Conservation (phyloP, 2,113 vertebrate species). For the Gadus macrocephalus region DNA sequence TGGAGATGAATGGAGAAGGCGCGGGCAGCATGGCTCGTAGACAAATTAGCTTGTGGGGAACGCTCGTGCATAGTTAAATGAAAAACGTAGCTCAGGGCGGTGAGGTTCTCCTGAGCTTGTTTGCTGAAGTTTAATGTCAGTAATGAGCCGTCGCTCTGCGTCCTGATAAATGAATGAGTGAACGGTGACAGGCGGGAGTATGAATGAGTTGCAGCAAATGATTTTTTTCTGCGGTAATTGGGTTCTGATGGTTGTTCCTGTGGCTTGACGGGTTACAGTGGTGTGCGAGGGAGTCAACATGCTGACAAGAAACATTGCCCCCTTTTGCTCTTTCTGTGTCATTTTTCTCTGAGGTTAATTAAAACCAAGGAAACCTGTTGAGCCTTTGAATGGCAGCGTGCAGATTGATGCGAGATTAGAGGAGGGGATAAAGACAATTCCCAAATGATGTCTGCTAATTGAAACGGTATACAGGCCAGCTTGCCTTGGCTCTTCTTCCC, state of each 20-base stretch:
- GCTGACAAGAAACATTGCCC: too few species aligned
- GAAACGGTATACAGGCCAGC: too few species aligned
- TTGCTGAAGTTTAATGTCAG: conserved; percentile 5
- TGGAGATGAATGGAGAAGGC: conserved; percentile 43
- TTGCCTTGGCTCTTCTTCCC: too few species aligned
- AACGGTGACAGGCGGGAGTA: background rate
- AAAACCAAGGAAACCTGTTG: too few species aligned
- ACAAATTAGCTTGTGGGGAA: conserved; percentile 43
- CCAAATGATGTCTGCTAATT: too few species aligned
- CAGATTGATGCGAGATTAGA: too few species aligned
- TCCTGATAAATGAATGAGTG: conserved; percentile 1
- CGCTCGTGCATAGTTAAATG: conserved; percentile 19
- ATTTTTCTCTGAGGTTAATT: too few species aligned
- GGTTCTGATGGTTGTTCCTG: background rate
- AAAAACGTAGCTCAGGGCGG: conserved; percentile 21
- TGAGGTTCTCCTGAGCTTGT: conserved; percentile 10
- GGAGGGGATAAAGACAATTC: too few species aligned
- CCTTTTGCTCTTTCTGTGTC: too few species aligned
- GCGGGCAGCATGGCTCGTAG: conserved; percentile 26
- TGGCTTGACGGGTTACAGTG: background rate
- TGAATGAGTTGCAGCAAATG: background rate
- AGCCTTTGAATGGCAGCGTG: too few species aligned
- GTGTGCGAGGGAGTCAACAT: background rate
- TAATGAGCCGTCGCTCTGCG: background rate
- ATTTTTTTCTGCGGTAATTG: background rate